Evolutionary conservation across 2,888 invertebrate genomes (phyloP).

Genomic region (Metellina segmentata): DNA sequence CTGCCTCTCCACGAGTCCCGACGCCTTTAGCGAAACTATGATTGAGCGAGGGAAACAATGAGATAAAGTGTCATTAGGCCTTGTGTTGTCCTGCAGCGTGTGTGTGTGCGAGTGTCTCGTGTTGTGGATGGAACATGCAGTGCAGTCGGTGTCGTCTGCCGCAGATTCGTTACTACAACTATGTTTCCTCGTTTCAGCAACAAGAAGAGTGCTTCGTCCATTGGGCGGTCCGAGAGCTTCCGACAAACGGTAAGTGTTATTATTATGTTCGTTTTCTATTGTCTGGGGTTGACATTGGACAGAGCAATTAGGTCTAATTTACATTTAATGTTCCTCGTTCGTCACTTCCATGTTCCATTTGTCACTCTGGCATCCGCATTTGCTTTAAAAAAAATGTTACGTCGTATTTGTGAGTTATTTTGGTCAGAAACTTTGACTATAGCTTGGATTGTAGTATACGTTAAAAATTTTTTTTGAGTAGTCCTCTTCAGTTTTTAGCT

Average conservation of each 20-base stretch:
- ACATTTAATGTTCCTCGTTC: background rate
- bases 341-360: constrained; percentile 17
- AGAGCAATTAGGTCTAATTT: too few relatives aligned
- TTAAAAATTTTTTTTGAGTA: too few relatives aligned
- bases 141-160: constrained; percentile 11
- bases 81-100: background rate
- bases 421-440: too few relatives aligned
- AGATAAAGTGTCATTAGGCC: background rate
- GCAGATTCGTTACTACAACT: constrained; percentile 26
- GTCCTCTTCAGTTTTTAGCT: too few relatives aligned
- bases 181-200: constrained; percentile 78
- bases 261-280: constrained; percentile 15
- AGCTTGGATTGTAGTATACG: too few relatives aligned
- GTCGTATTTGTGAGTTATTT: background rate
- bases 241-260: constrained; percentile 84
- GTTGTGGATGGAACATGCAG: constrained; percentile 41
- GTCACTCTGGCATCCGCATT: constrained; percentile 17
- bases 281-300: background rate
- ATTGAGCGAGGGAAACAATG: background rate
- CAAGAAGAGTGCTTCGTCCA: constrained; percentile 78
- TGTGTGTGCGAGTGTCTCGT: background rate
- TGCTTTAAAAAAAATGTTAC: constrained; percentile 5
- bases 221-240: constrained; percentile 88
- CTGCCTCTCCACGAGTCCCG: background rate
- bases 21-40: background rate